Conservation (phyloP, 2,888 invertebrate genomes). For the Chelonus formosanus region DNA sequence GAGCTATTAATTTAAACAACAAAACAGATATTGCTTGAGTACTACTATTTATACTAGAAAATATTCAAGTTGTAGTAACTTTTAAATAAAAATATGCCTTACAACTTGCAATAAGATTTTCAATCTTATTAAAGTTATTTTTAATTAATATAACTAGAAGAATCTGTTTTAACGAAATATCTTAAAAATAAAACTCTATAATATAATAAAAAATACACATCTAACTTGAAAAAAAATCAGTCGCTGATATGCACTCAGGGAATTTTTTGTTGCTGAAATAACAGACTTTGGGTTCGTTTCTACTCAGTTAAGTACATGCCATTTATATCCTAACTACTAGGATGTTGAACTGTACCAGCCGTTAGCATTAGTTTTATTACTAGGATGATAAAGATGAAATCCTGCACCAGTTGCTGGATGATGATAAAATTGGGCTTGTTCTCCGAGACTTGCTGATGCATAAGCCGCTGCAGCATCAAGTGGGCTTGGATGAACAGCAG, state of each 20-base stretch:
- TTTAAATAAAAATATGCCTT: too few relatives aligned
- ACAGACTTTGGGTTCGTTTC: conserved; percentile 54
- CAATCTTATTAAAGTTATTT: too few relatives aligned
- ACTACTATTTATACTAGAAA: too few relatives aligned
- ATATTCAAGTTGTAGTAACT: too few relatives aligned
- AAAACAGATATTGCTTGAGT: too few relatives aligned
- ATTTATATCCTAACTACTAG: conserved; percentile 66
- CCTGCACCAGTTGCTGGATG: conserved; percentile 75
- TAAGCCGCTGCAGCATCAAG: conserved; percentile 73
- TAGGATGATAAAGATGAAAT: conserved; percentile 88
- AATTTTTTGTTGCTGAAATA: conserved; percentile 29
- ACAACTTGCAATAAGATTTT: too few relatives aligned
- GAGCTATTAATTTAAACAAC: too few relatives aligned
- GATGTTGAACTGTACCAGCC: conserved; percentile 84
- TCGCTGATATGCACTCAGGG: conserved; percentile 38
- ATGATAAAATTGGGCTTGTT: conserved; percentile 89
- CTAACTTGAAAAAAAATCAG: conserved; percentile 20
- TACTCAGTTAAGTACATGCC: conserved; percentile 60
- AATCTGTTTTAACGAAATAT: background rate
- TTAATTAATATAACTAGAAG: background rate
- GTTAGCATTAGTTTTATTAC: conserved; percentile 74
- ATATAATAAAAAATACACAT: conserved; percentile 15
- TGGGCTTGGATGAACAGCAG: conserved; percentile 66
- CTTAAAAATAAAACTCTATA: conserved; percentile 1
- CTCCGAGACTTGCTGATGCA: conserved; percentile 69